These are phyloP conservation scores for Heteropelma amictum DNA, from an alignment of 2,888 invertebrate genomes.

Conservation along the genomic window DNA sequence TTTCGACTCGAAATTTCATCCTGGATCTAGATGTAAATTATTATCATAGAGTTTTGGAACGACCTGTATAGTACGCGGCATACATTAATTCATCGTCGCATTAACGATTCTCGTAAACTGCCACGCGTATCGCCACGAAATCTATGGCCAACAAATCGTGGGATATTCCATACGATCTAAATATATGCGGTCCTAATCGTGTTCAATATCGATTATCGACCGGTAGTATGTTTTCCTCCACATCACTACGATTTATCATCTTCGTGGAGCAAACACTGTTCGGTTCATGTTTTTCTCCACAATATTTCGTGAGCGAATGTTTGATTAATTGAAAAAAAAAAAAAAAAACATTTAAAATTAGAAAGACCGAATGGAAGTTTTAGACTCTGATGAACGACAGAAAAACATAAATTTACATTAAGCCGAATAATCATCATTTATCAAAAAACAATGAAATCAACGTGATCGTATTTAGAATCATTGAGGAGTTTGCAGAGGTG, in stretches of 20 bases:
- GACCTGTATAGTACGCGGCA: neutral
- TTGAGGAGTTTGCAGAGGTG: neutral
- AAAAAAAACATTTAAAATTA: neutral
- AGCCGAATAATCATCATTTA: neutral
- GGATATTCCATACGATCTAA: too few species aligned
- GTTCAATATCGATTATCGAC: too few species aligned
- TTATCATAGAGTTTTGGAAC: too few species aligned
- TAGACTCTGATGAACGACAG: neutral
- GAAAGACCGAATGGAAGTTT: neutral
- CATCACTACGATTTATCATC: neutral
- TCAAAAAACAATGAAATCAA: neutral
- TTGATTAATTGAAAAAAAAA: neutral
- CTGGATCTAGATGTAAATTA: too few species aligned
- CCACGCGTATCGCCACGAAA: constrained; percentile 18
- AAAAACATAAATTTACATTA: neutral
- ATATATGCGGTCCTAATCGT: too few species aligned
- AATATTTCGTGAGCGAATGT: too few species aligned
- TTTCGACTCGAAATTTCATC: neutral
- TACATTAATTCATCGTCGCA: neutral
- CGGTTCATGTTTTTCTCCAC: neutral
- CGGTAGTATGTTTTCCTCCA: too few species aligned
- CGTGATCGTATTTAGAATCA: neutral
- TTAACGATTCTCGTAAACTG: constrained; percentile 27
- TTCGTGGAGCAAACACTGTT: neutral
- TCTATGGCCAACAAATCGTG: too few species aligned